A percentile compares a stretch with the other conserved stretches of the same genome.
phyloP scores from a whole-genome alignment of 2,888 invertebrate species.

The Aphodius sticticus region DNA sequence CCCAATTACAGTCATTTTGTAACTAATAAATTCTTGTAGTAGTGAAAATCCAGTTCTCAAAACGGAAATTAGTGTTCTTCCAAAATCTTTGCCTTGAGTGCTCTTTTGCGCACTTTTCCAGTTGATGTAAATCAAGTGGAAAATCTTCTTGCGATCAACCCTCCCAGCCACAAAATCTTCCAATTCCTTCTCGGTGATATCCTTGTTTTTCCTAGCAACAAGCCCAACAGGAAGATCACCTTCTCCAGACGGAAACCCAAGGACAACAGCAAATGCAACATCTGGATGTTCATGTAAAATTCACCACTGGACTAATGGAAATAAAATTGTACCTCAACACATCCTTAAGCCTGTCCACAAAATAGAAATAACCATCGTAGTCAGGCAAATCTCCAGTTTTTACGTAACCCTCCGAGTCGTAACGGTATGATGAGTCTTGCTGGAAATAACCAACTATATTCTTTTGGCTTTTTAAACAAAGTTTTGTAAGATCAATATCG shows the following conservation, averaged over 20 bases:
- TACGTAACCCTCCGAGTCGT: slow-evolving; percentile 61
- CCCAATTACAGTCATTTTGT: no score
- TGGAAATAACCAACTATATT: slow-evolving; percentile 62
- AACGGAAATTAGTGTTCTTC: neutral
- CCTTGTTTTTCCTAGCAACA: slow-evolving; percentile 29
- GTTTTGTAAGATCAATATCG: slow-evolving; percentile 50
- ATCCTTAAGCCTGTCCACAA: slow-evolving; percentile 63
- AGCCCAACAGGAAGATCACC: slow-evolving; percentile 45
- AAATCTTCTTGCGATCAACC: slow-evolving; percentile 50
- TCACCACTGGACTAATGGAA: slow-evolving; percentile 43
- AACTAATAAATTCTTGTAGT: no score
- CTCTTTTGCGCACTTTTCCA: slow-evolving; percentile 49
- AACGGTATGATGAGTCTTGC: slow-evolving; percentile 58
- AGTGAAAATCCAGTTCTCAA: neutral
- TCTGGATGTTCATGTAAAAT: slow-evolving; percentile 42
- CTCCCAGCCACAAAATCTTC: slow-evolving; percentile 48
- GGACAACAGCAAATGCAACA: slow-evolving; percentile 41
- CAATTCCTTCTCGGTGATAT: slow-evolving; percentile 47
- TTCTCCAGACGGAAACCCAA: slow-evolving; percentile 43
- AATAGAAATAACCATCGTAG: slow-evolving; percentile 62
- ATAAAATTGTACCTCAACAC: slow-evolving; percentile 52
- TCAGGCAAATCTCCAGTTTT: slow-evolving; percentile 65
- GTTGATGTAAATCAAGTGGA: slow-evolving; percentile 53
- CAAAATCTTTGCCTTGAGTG: slow-evolving; percentile 23
- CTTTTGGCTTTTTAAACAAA: no score